Evolutionary conservation across 1,140 invertebrate genomes (phyloP).

Genomic region (Tetranychus urticae): DNA sequence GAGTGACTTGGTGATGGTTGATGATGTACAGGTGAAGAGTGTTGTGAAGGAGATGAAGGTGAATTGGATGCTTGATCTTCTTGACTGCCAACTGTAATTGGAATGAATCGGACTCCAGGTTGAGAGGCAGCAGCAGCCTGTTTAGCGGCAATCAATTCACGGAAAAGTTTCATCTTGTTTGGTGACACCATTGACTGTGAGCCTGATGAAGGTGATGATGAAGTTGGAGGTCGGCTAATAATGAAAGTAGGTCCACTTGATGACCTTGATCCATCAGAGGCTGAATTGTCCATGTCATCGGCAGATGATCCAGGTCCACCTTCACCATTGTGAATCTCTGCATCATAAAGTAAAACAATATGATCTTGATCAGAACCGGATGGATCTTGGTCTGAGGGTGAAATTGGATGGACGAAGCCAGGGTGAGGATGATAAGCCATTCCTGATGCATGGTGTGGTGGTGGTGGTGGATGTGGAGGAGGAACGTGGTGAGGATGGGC

Average conservation of each 20-base stretch:
- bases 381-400: neutral
- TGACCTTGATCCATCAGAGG: neutral
- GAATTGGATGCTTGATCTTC: neutral
- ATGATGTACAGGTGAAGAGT: neutral
- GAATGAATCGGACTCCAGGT: constrained; percentile 3
- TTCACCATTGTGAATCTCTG: neutral
- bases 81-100: neutral
- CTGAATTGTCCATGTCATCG: neutral
- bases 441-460: neutral
- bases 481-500: neutral
- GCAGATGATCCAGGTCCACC: neutral
- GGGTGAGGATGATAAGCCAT: neutral
- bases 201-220: too few relatives aligned
- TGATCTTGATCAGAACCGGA: constrained; percentile 1
- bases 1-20: neutral
- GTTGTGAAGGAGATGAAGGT: neutral
- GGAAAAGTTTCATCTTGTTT: constrained; percentile 3
- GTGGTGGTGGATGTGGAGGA: neutral
- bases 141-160: constrained; percentile 2
- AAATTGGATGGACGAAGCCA: neutral
- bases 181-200: neutral
- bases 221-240: neutral
- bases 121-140: neutral
- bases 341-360: constrained; percentile 1
- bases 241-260: neutral